Percentiles rank a stretch among this genome's conserved stretches.
Evolutionary conservation across 2,888 invertebrate genomes (phyloP).

Genomic region (Parthenolecanium corni): DNA sequence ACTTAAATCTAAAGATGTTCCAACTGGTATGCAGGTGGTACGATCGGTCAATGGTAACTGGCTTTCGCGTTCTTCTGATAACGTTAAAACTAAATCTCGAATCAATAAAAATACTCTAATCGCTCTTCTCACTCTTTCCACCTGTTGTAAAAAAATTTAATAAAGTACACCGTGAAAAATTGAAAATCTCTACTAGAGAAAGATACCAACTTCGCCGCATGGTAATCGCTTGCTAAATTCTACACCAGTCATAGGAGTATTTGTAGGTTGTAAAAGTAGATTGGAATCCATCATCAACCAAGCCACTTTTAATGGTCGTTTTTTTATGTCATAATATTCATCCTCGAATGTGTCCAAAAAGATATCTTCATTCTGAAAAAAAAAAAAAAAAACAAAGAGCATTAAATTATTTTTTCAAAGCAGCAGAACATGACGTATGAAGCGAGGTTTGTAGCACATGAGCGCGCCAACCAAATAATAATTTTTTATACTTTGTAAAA

Average conservation of each 20-base stretch:
- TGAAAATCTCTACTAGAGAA: neutral
- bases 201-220: constrained; percentile 76
- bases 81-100: constrained; percentile 62
- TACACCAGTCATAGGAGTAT: constrained; percentile 87
- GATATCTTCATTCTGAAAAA: constrained; percentile 74
- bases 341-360: constrained; percentile 98
- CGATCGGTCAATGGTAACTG: constrained; percentile 83
- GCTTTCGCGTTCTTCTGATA: constrained; percentile 70
- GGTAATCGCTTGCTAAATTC: constrained; percentile 86
- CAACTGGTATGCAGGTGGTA: constrained; percentile 59
- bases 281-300: constrained; percentile 94
- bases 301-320: constrained; percentile 76
- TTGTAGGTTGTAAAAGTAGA: constrained; percentile 85
- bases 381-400: neutral
- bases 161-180: neutral
- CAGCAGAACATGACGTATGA: no score
- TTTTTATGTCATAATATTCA: constrained; percentile 78
- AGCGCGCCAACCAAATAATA: no score
- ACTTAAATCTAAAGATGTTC: constrained; percentile 94
- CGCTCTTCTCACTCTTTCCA: constrained; percentile 74
- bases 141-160: constrained; percentile 41
- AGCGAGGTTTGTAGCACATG: no score
- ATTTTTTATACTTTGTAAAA: constrained; percentile 86
- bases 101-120: constrained; percentile 88
- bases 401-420: neutral